These are phyloP conservation scores for Olivierus martensii DNA, from an alignment of 1,140 invertebrate species.

Conservation along the genomic window DNA sequence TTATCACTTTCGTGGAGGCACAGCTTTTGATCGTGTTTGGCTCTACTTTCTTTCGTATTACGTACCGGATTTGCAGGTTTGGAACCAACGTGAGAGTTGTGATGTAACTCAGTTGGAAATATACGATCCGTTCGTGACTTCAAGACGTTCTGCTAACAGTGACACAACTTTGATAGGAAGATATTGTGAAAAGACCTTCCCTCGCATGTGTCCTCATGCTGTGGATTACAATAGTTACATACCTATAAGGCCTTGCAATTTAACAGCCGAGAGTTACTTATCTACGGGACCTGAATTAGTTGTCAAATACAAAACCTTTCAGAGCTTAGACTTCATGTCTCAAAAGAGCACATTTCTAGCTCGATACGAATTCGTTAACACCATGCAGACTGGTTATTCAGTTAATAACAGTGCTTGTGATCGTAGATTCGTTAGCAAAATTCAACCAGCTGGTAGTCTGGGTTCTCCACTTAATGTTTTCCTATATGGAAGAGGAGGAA, in stretches of 20 bases:
- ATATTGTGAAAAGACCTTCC: slow-evolving; percentile 17
- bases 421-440: slow-evolving; percentile 12
- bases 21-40: slow-evolving; percentile 60
- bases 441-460: background rate
- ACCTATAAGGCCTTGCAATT: slow-evolving; percentile 12
- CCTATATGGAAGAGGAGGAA: slow-evolving; percentile 15
- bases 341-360: slow-evolving; percentile 12
- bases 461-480: slow-evolving; percentile 16
- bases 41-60: slow-evolving; percentile 48
- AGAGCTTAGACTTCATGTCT: background rate
- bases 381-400: slow-evolving; percentile 15
- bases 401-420: slow-evolving; percentile 18
- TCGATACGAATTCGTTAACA: slow-evolving; percentile 20
- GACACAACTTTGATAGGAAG: background rate
- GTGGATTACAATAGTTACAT: slow-evolving; percentile 13
- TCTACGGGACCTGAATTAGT: slow-evolving; percentile 15
- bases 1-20: slow-evolving; percentile 63
- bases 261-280: slow-evolving; percentile 16
- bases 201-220: slow-evolving; percentile 16
- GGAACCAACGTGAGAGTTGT: slow-evolving; percentile 13
- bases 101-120: slow-evolving; percentile 16
- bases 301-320: slow-evolving; percentile 6
- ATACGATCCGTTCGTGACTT: slow-evolving; percentile 2
- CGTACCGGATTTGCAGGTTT: slow-evolving; percentile 14
- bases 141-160: slow-evolving; percentile 4